Evolutionary conservation across 2,797 vertebrate genomes (phyloP).

Genomic region (Takifugu ocellatus): DNA sequence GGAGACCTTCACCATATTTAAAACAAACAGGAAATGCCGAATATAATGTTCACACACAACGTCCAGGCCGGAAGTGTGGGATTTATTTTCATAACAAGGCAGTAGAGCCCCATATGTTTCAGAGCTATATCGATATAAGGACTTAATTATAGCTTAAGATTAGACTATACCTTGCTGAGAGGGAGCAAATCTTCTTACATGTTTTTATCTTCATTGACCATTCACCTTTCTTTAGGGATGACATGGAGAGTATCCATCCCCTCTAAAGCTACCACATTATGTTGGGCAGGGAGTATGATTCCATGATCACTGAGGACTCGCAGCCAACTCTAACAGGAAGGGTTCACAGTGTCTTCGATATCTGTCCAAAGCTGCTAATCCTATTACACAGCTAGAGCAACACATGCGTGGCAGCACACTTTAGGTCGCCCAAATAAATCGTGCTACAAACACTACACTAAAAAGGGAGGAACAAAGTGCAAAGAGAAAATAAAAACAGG

Average conservation of each 20-base stretch:
- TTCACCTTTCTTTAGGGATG: constrained; percentile 30
- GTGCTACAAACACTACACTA: constrained; percentile 27
- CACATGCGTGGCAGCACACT: constrained; percentile 27
- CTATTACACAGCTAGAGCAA: constrained; percentile 32
- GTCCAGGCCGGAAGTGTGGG: constrained; percentile 20
- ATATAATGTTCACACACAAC: constrained; percentile 49
- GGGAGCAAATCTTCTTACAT: not conserved
- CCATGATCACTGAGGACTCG: constrained; percentile 10
- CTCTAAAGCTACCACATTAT: constrained; percentile 24
- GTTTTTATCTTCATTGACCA: constrained; percentile 41
- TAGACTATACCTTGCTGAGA: not conserved
- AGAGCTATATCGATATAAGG: too few relatives aligned
- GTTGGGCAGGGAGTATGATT: constrained; percentile 18
- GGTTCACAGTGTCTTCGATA: constrained; percentile 26
- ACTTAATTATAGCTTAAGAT: constrained; percentile 17
- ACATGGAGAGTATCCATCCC: constrained; percentile 12
- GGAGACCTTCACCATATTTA: constrained; percentile 37
- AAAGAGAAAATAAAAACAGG: constrained; percentile 35
- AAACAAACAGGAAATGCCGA: constrained; percentile 68
- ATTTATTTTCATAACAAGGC: constrained; percentile 21
- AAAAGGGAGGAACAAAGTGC: constrained; percentile 12
- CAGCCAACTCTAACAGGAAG: constrained; percentile 21
- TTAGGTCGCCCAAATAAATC: constrained; percentile 32
- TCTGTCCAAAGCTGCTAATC: constrained; percentile 39
- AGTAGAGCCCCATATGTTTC: not conserved